Base-by-base conservation (phyloP, 2,113 vertebrate genomes). In the Myotis brandtii region DNA sequence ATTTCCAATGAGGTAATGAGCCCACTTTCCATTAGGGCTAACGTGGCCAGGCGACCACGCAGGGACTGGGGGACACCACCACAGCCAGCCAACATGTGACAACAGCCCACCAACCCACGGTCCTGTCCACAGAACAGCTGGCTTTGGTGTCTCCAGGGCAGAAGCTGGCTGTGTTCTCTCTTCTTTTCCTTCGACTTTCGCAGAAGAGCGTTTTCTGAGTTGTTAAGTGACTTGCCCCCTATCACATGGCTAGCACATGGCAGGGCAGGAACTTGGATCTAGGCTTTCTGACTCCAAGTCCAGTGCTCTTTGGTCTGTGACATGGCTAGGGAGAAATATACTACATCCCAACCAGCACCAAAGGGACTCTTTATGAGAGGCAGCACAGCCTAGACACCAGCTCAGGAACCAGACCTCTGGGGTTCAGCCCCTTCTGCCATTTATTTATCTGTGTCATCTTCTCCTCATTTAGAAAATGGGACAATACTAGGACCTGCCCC, bases 81-180 rank as follows among this genome's bases (percentile, higher is more conserved):
- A 21, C 2, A 30, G 64, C 48, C 50, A 59, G 54, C 40, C 1
- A 14, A 48, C 20, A 23, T 5, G 50, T 16, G 70, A 62, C 48
- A 17, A 37, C 16, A 73, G 70, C 23, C 16, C 43, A 6, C 30
- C 1, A 0, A 13, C 67, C 46, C 50, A 8, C 48, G 0, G 0
- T 34, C 34, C 73, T 6, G 34, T 3, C 67, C 32, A 27, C 16
- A 3, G 27, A 23, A 11, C 40, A 43, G 34, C n/a, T 34, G 56
- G 82, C 37, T 43, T 27, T 25, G 48, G 69, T 11, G 50, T 69
- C 40, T 27, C 40, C 40, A 37, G 62, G 59, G 92, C 76, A 83
- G 50, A 56, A 43, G 4, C 4, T 37, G 32, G 43, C 2, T 40
- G 30, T 25, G 27, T 23, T 62, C 82, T 59, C 50, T 92, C 50